A percentile compares a stretch with the other conserved stretches of the same genome.
These are phyloP conservation scores for Saccostrea echinata DNA, from an alignment of 1,140 invertebrate species.

Conservation along the genomic window DNA sequence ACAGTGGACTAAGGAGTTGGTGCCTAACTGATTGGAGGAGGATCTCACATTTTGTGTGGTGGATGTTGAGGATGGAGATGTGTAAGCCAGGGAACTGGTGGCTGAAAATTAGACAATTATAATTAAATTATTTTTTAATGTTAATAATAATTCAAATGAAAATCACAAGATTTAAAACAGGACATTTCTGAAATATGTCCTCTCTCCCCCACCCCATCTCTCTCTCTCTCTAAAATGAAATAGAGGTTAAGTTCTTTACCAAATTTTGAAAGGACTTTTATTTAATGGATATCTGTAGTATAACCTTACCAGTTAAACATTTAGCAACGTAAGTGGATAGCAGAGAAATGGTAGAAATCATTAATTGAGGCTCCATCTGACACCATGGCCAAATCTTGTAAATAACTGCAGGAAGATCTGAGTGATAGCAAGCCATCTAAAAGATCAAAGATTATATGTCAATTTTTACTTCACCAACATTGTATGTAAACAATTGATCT, in stretches of 20 bases:
- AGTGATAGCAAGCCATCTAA: conserved; percentile 72
- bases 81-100: conserved; percentile 71
- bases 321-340: conserved; percentile 72
- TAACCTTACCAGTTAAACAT: conserved; percentile 70
- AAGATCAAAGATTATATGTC: background rate
- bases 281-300: background rate
- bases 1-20: conserved; percentile 73
- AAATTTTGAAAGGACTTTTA: background rate
- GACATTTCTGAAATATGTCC: background rate
- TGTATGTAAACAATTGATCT: too few species aligned
- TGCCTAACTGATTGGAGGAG: conserved; percentile 58
- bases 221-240: too few species aligned
- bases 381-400: conserved; percentile 77
- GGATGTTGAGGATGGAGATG: conserved; percentile 46
- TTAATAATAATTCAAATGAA: background rate
- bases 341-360: conserved; percentile 68
- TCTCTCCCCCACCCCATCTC: too few species aligned
- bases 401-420: conserved; percentile 67
- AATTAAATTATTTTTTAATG: background rate
- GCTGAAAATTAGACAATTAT: conserved; percentile 62
- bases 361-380: conserved; percentile 67
- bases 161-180: background rate
- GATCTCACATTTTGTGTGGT: conserved; percentile 7
- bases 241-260: too few species aligned
- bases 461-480: too few species aligned